A percentile compares a stretch with the other conserved stretches of the same genome.
Evolutionary conservation across 2,888 invertebrate genomes (phyloP).

Genomic region (Caenorhabditis sp.): DNA sequence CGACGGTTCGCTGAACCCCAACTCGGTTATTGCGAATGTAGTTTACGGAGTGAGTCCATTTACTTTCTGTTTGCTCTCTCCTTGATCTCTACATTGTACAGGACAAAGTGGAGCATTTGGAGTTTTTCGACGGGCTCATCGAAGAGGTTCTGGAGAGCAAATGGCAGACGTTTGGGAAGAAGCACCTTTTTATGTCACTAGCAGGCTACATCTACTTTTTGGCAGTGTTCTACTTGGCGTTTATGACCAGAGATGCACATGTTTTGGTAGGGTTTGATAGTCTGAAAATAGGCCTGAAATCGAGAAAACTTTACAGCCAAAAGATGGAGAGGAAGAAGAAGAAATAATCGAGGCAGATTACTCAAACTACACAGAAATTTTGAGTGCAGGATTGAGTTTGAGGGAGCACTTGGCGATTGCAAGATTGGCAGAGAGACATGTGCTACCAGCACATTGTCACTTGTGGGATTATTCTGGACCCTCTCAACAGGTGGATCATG

Average conservation of each 20-base stretch:
- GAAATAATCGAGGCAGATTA: slow-evolving; percentile 43
- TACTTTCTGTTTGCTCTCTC: slow-evolving; percentile 10
- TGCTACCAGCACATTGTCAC: slow-evolving; percentile 70
- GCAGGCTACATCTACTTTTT: slow-evolving; percentile 94
- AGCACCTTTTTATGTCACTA: slow-evolving; percentile 86
- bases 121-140: slow-evolving; percentile 94
- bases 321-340: slow-evolving; percentile 11
- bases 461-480: slow-evolving; percentile 72
- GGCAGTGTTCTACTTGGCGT: slow-evolving; percentile 91
- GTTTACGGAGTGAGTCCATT: slow-evolving; percentile 91
- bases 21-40: slow-evolving; percentile 95
- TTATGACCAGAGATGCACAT: slow-evolving; percentile 87
- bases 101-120: slow-evolving; percentile 96
- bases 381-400: slow-evolving; percentile 48
- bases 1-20: slow-evolving; percentile 93
- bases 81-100: slow-evolving; percentile 83
- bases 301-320: slow-evolving; percentile 3
- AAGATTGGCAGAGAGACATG: slow-evolving; percentile 15
- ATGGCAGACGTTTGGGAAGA: slow-evolving; percentile 96
- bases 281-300: not conserved
- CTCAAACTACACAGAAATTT: slow-evolving; percentile 31
- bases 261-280: slow-evolving; percentile 48
- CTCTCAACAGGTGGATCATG: slow-evolving; percentile 59
- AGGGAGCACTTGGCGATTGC: slow-evolving; percentile 61
- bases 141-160: slow-evolving; percentile 96